Evolutionary conservation across 2,113 vertebrate genomes (phyloP).

Genomic region (Natator depressus): DNA sequence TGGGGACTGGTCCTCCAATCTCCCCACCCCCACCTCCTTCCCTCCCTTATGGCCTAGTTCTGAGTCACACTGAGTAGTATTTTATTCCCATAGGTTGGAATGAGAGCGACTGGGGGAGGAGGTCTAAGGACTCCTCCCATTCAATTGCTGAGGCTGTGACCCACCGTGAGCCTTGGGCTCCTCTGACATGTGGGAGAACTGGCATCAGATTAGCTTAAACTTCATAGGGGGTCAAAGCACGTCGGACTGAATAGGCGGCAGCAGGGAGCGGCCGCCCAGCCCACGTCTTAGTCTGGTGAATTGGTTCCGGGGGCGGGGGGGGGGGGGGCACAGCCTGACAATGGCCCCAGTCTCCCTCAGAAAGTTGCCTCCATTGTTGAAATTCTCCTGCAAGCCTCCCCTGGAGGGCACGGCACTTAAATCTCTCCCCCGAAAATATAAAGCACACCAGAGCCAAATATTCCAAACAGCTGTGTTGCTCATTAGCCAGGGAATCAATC

Average conservation of each 20-base stretch:
- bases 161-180: not conserved
- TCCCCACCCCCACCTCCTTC: too few relatives aligned
- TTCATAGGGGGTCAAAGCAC: not conserved
- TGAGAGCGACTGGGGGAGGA: too few relatives aligned
- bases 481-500: slow-evolving; percentile 43
- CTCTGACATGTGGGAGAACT: not conserved
- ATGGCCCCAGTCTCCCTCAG: not conserved
- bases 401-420: not conserved
- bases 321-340: not conserved
- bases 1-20: not conserved
- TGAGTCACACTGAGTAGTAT: not conserved
- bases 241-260: not conserved
- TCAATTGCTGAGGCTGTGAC: not conserved
- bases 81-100: not conserved
- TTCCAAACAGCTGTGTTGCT: not conserved
- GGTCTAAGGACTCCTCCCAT: not conserved
- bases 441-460: not conserved
- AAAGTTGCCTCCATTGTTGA: not conserved
- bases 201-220: not conserved
- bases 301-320: not conserved
- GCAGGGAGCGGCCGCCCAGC: not conserved
- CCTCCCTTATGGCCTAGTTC: not conserved
- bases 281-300: not conserved
- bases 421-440: not conserved
- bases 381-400: slow-evolving; percentile 14